These are phyloP conservation scores for Apodemia duryi DNA, from an alignment of 2,888 invertebrate genomes.

Conservation along the genomic window DNA sequence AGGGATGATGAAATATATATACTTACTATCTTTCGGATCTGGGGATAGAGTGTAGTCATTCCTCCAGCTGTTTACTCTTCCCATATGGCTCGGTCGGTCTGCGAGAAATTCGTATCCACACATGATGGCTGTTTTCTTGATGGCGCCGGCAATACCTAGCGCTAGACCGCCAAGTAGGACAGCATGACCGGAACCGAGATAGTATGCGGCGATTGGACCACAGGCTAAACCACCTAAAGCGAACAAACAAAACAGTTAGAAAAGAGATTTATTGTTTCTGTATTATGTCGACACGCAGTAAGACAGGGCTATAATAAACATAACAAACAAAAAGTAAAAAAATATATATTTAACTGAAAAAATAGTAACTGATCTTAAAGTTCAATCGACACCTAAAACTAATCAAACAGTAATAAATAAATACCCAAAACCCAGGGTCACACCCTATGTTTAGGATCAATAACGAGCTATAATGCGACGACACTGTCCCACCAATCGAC, in stretches of 20 bases:
- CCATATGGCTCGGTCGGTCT: conserved; percentile 35
- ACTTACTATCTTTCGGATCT: conserved; percentile 54
- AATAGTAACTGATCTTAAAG: too few species aligned
- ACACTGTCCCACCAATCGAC: too few species aligned
- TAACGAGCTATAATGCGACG: too few species aligned
- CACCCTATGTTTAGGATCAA: too few species aligned
- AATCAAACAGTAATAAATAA: too few species aligned
- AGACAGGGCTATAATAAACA: too few species aligned
- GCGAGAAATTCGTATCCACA: conserved; percentile 38
- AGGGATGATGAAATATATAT: background rate
- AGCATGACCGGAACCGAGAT: conserved; percentile 50
- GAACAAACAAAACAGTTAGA: background rate
- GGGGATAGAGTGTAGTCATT: conserved; percentile 39
- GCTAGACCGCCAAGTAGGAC: conserved; percentile 48
- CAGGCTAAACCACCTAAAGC: conserved; percentile 56
- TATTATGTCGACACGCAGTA: too few species aligned
- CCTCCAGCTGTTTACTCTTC: conserved; percentile 42
- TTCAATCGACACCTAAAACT: too few species aligned
- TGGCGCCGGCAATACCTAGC: conserved; percentile 43
- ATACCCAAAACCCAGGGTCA: too few species aligned
- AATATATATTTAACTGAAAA: too few species aligned
- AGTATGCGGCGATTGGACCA: conserved; percentile 52
- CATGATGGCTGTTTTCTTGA: conserved; percentile 55
- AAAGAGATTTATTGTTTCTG: too few species aligned
- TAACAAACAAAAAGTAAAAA: too few species aligned